These are phyloP conservation scores for Holothuria scabra DNA, from an alignment of 53 echinoderm and acorn worm genomes.

Conservation along the genomic window DNA sequence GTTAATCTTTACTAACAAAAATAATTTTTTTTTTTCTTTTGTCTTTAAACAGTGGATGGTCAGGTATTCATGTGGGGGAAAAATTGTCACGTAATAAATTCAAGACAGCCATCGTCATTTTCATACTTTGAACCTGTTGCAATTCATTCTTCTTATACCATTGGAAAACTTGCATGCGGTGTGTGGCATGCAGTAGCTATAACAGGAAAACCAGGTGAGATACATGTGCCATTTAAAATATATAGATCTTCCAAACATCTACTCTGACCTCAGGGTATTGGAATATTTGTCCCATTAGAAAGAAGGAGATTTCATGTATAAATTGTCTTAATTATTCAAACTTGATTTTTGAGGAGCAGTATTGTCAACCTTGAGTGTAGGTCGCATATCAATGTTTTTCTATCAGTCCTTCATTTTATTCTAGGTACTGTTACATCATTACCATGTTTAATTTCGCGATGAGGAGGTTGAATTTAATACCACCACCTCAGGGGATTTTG, in stretches of 20 bases:
- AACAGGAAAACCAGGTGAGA: constrained; percentile 84
- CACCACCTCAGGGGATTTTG: constrained; percentile 29
- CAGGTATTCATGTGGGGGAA: constrained; percentile 95
- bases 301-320: no score
- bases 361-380: no score
- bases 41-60: constrained; percentile 71
- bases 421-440: constrained; percentile 39
- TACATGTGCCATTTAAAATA: background rate
- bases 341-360: no score
- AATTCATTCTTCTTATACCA: constrained; percentile 27
- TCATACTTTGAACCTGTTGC: constrained; percentile 27
- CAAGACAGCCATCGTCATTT: constrained; percentile 41
- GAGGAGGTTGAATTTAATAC: constrained; percentile 52
- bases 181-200: constrained; percentile 91
- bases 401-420: background rate
- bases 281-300: no score
- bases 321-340: no score
- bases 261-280: background rate
- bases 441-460: constrained; percentile 33
- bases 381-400: constrained; percentile 22
- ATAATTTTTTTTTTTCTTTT: background rate
- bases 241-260: background rate
- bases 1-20: background rate
- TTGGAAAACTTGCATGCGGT: constrained; percentile 82
- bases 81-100: constrained; percentile 79